Evolutionary conservation across 2,797 vertebrate genomes (phyloP).

Genomic region (Alca torda): DNA sequence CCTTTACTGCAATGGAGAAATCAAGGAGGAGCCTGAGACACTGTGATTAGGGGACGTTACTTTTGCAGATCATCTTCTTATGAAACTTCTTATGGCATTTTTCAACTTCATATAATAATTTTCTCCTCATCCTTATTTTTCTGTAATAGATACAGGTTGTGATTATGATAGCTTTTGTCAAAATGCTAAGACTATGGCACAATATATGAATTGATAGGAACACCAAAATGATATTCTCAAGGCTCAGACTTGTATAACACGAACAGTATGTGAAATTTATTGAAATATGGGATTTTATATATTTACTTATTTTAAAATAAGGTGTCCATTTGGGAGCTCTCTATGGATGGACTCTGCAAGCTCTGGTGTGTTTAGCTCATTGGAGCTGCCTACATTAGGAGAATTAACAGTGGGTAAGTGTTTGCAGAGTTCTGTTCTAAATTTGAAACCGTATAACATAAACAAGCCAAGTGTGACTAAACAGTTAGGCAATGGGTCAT

Average conservation of each 20-base stretch:
- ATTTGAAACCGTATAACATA: background rate
- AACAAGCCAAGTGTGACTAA: background rate
- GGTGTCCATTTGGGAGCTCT: background rate
- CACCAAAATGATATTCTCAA: background rate
- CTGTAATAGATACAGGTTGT: background rate
- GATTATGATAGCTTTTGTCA: background rate
- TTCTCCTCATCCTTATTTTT: background rate
- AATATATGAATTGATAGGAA: background rate
- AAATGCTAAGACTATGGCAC: background rate
- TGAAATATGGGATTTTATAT: background rate
- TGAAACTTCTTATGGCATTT: background rate
- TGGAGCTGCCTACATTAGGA: background rate
- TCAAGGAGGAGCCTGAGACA: background rate
- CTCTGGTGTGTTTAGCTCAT: background rate
- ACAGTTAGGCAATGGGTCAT: background rate
- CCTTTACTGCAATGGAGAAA: background rate
- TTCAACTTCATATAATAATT: background rate
- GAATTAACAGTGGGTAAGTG: background rate
- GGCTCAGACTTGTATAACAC: background rate
- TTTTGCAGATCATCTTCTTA: background rate
- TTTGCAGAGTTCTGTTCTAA: background rate
- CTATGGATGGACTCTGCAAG: background rate
- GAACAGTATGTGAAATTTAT: background rate
- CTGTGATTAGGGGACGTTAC: fast-evolving
- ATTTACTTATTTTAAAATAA: background rate